Percentiles rank a stretch among this genome's conserved stretches.
phyloP scores from a whole-genome alignment of 1,140 invertebrate genomes.

The Ditylenchus dipsaci region DNA sequence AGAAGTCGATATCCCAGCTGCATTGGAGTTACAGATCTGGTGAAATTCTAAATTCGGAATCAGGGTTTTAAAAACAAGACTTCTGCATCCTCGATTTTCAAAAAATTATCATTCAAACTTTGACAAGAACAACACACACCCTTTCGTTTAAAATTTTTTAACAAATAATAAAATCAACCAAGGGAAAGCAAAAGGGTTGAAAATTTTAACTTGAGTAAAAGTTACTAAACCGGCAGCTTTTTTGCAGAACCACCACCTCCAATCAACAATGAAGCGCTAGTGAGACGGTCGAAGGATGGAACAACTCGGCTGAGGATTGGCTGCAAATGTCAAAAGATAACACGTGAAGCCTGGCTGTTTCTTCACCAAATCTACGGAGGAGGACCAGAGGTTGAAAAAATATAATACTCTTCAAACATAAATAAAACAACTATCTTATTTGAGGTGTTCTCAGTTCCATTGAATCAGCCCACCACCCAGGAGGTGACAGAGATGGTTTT shows the following conservation, averaged over 20 bases:
- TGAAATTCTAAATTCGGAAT: no score
- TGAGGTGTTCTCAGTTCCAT: not conserved
- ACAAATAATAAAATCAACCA: no score
- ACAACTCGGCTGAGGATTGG: conserved; percentile 8
- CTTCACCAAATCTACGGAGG: conserved; percentile 26
- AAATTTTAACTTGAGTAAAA: no score
- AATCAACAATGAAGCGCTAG: conserved; percentile 20
- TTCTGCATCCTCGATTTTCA: no score
- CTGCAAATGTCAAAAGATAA: conserved; percentile 13
- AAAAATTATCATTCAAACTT: no score
- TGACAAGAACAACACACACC: no score
- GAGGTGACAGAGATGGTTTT: not conserved
- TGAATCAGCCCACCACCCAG: not conserved
- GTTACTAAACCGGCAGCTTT: not conserved
- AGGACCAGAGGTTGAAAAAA: conserved; percentile 14
- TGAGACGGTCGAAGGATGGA: conserved; percentile 15
- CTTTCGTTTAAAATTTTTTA: no score
- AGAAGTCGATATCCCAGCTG: no score
- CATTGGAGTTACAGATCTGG: no score
- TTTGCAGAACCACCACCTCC: conserved; percentile 25
- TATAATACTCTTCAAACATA: not conserved
- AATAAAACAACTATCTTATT: no score
- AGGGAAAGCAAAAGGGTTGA: no score
- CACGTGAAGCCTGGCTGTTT: conserved; percentile 23
- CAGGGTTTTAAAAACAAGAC: no score